Evolutionary conservation across 2,113 vertebrate species (phyloP).

Genomic region (Notothenia rossii): DNA sequence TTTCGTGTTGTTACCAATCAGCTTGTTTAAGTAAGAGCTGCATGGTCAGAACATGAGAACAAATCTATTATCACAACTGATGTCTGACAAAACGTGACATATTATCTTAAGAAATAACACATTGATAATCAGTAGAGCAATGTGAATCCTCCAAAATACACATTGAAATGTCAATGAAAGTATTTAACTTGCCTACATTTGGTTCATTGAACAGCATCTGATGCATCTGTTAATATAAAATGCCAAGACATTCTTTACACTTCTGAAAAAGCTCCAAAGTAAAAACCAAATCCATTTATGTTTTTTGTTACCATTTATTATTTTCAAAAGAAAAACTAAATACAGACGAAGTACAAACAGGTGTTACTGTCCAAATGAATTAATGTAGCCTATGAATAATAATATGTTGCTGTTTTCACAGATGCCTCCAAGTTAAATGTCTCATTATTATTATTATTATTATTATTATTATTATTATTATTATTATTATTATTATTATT

Average conservation of each 20-base stretch:
- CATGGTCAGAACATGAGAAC: conserved; percentile 8
- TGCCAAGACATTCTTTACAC: neutral
- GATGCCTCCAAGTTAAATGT: too few species aligned
- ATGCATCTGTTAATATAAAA: neutral
- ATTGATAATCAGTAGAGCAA: neutral
- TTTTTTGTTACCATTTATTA: conserved; percentile 18
- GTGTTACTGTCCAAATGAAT: neutral
- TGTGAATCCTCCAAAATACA: neutral
- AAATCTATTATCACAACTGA: neutral
- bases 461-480: too few species aligned
- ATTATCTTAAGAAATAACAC: neutral
- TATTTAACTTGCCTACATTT: neutral
- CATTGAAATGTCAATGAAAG: neutral
- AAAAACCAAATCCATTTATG: neutral
- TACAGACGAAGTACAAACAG: neutral
- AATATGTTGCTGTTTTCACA: too few species aligned
- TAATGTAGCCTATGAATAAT: too few species aligned
- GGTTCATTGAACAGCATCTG: neutral
- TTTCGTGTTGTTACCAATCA: neutral
- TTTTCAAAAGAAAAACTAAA: neutral
- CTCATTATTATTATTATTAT: too few species aligned
- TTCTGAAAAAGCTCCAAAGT: neutral
- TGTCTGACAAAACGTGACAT: neutral
- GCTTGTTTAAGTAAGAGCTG: neutral
- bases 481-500: too few species aligned